Evolutionary conservation across 2,113 vertebrate species (phyloP).

Genomic region (zebrafish (Danio rerio)): GRCz12tu NC_133180.1:53703001-53703500

Average conservation of each 20-base stretch:
- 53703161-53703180: too few relatives aligned
- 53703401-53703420: neutral
- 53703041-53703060: too few relatives aligned
- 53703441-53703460: neutral
- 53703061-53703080: too few relatives aligned
- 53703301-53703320: neutral
- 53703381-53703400: neutral
- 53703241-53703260: neutral
- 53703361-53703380: neutral
- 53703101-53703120: too few relatives aligned
- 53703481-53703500: conserved; percentile 13
- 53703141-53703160: too few relatives aligned
- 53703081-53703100: too few relatives aligned
- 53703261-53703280: neutral
- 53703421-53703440: neutral
- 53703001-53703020: too few relatives aligned
- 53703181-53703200: too few relatives aligned
- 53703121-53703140: too few relatives aligned
- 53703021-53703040: too few relatives aligned
- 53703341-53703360: neutral
- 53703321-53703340: neutral
- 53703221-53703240: neutral
- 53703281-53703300: neutral
- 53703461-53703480: neutral
- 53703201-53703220: too few relatives aligned